A percentile compares a stretch with the other conserved stretches of the same genome.
These are phyloP conservation scores for Rhineura floridana DNA, from an alignment of 2,113 vertebrate species.

Conservation along the genomic window DNA sequence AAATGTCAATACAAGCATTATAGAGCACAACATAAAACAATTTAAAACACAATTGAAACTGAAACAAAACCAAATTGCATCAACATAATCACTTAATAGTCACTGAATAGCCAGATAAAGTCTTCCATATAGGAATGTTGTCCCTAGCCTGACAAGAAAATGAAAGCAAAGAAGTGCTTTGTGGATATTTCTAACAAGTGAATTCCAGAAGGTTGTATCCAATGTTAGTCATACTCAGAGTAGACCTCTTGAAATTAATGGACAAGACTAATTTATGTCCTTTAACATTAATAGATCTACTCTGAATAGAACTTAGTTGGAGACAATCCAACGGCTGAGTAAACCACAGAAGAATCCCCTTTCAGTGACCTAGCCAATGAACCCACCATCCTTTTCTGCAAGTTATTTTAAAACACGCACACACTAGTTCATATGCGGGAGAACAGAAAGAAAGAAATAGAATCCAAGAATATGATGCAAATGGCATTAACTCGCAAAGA, in stretches of 20 bases:
- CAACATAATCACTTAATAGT: not conserved
- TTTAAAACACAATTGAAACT: not conserved
- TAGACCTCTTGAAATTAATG: too few species aligned
- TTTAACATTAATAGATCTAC: too few species aligned
- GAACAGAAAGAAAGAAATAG: not conserved
- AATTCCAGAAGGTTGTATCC: not conserved
- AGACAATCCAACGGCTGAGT: too few species aligned
- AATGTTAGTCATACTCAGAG: too few species aligned
- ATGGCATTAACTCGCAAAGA: slow-evolving; percentile 7
- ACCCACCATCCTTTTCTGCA: not conserved
- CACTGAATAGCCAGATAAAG: not conserved
- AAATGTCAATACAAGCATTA: not conserved
- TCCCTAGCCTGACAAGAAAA: not conserved
- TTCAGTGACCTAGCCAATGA: not conserved
- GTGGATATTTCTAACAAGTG: not conserved
- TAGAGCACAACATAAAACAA: not conserved
- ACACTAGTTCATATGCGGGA: not conserved
- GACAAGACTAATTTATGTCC: too few species aligned
- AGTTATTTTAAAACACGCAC: not conserved
- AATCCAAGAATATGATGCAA: slow-evolving; percentile 6
- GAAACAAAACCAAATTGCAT: not conserved
- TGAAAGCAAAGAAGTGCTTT: not conserved
- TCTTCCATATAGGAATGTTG: not conserved
- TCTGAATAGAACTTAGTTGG: too few species aligned
- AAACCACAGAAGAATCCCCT: not conserved